A percentile compares a stretch with the other conserved stretches of the same genome.
These are phyloP conservation scores for Regulus satrapa DNA, from an alignment of 2,113 vertebrate genomes.

Conservation along the genomic window DNA sequence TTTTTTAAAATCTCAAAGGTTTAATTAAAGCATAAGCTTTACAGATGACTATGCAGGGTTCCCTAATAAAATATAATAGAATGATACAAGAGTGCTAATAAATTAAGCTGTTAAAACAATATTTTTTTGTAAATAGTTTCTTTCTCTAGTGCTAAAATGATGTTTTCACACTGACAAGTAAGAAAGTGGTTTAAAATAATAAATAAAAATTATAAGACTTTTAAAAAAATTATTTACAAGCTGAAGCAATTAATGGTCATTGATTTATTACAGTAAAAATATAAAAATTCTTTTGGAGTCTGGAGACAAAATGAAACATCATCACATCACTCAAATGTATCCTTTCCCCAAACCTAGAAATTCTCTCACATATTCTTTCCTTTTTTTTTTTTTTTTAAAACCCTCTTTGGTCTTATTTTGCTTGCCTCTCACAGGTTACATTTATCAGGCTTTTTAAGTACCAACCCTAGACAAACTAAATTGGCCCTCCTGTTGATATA, in stretches of 20 bases:
- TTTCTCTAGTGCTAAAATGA: not conserved
- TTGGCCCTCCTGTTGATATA: slow-evolving; percentile 50
- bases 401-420: not conserved
- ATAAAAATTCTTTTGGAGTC: not conserved
- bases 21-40: not conserved
- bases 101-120: not conserved
- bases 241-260: not conserved
- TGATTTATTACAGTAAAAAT: not conserved
- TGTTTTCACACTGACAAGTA: not conserved
- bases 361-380: not conserved
- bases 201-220: not conserved
- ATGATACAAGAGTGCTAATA: not conserved
- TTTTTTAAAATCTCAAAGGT: not conserved
- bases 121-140: not conserved
- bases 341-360: not conserved
- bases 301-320: not conserved
- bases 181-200: not conserved
- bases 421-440: slow-evolving; percentile 5
- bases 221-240: not conserved
- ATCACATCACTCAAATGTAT: not conserved
- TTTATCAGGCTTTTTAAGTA: slow-evolving; percentile 24
- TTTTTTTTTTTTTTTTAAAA: not conserved
- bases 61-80: not conserved
- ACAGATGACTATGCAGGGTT: not conserved
- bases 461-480: slow-evolving; percentile 40